Percentiles rank a stretch among this genome's conserved stretches.
Evolutionary conservation across 2,113 vertebrate species (phyloP).

Genomic region (Larimichthys crocea): DNA sequence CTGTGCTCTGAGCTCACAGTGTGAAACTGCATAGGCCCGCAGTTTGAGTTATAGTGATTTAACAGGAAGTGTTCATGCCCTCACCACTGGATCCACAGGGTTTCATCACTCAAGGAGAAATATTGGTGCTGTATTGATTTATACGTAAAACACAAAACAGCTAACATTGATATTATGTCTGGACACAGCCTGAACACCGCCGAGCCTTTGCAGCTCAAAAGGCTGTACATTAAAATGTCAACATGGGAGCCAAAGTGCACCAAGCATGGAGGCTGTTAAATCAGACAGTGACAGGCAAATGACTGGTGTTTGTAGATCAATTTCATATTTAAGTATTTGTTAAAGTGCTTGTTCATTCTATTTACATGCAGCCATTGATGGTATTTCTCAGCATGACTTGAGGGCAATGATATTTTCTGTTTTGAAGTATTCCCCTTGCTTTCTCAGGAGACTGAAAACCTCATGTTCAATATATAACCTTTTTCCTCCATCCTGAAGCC

Average conservation of each 20-base stretch:
- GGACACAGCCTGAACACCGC: neutral
- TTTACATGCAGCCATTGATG: neutral
- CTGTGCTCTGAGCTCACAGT: too few relatives aligned
- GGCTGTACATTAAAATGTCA: constrained; percentile 31
- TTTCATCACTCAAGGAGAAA: constrained; percentile 25
- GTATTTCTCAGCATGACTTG: neutral
- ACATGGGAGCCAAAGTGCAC: constrained; percentile 11
- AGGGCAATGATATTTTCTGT: neutral
- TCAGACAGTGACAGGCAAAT: neutral
- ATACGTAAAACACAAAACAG: constrained; percentile 9
- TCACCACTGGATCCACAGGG: neutral
- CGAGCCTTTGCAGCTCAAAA: neutral
- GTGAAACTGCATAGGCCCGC: neutral
- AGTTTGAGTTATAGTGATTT: neutral
- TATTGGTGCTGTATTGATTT: constrained; percentile 12
- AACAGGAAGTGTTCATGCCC: neutral
- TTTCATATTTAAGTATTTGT: constrained; percentile 31
- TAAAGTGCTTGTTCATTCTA: neutral
- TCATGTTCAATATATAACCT: neutral
- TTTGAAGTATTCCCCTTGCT: neutral
- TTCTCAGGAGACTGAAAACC: neutral
- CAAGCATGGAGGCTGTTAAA: neutral
- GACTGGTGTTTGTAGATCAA: constrained; percentile 28
- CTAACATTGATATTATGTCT: neutral
- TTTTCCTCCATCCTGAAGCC: neutral